These are phyloP conservation scores for Rotaria macrura DNA, from an alignment of 2,888 invertebrate genomes.

Conservation along the genomic window DNA sequence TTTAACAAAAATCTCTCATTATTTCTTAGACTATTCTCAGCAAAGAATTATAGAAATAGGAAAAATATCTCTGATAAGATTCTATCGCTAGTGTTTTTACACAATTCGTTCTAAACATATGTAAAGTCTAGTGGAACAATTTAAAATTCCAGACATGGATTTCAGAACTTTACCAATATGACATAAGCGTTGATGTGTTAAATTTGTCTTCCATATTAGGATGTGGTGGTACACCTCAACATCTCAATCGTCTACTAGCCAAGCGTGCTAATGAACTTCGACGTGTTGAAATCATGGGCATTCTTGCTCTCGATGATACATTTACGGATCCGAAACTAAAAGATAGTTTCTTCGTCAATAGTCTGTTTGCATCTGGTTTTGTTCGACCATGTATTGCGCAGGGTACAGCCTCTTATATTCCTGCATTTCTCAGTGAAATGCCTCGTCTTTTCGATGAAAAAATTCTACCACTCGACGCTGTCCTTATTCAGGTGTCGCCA, in stretches of 20 bases:
- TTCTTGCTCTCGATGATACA: not conserved
- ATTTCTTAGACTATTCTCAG: too few species aligned
- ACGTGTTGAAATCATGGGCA: not conserved
- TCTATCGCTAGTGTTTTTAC: too few species aligned
- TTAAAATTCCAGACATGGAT: too few species aligned
- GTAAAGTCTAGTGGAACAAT: too few species aligned
- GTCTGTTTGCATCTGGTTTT: conserved; percentile 82
- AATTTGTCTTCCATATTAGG: not conserved
- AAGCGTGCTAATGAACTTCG: not conserved
- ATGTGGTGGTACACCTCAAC: not conserved
- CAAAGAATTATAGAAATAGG: too few species aligned
- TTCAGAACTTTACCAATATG: too few species aligned
- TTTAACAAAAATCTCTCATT: too few species aligned
- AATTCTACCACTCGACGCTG: conserved; percentile 72
- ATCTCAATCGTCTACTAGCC: not conserved
- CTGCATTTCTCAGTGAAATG: conserved; percentile 84
- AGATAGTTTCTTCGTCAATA: conserved; percentile 65
- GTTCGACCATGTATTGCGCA: conserved; percentile 76
- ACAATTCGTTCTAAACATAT: too few species aligned
- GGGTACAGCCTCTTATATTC: conserved; percentile 74
- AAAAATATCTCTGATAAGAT: too few species aligned
- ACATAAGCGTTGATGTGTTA: too few species aligned
- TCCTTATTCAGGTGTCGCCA: conserved; percentile 38
- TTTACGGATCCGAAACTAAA: conserved; percentile 35
- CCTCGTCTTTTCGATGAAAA: conserved; percentile 74